Evolutionary conservation across 2,888 invertebrate genomes (phyloP), one percentile per base, ranked within the genome.

Genomic region (Drosophila ezoana): DNA sequence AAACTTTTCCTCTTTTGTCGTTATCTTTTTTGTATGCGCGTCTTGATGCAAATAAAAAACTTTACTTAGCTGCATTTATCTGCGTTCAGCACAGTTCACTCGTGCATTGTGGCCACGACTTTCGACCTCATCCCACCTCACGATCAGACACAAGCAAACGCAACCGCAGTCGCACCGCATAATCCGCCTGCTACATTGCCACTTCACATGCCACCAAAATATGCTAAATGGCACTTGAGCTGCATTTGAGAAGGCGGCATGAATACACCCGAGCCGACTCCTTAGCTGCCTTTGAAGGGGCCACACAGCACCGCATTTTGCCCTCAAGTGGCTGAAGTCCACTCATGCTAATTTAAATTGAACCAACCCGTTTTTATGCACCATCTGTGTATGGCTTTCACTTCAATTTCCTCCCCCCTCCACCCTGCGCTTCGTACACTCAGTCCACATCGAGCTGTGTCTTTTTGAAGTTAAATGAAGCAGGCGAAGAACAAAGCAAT

Each of bases 161-260:
- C 28, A 28, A 28, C 28, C 28, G 28, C 28, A 8, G 8, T 14
- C 32, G 28, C 28, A 4, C 38, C 48, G 20, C 32, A 52, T 45
- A 32, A 64, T 20, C 53, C 37, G 20, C 62, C 52, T 76, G 72
- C 61, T 58, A 48, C 72, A 57, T 5, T 41, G 52, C 40, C 65
- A 60, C 69, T 67, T 60, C 41, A 72, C 52, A 59, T 65, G 58
- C 65, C 53, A 64, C 65, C 57, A 67, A 85, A 79, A 83, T 75
- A 87, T 86, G 86, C 72, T 75, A 88, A 86, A 82, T 82, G 86
- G 66, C 65, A 71, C 76, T 87, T 85, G 73, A 72, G 79, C 35
- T 61, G 69, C 59, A 53, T 63, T 58, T 47, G 37, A 64, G 56
- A 51, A 3, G 8, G 44, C 6, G 23, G n/a, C 23, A 32, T 8